These are phyloP conservation scores for Drosophila anceps DNA, from an alignment of 2,888 invertebrate genomes.

Conservation along the genomic window DNA sequence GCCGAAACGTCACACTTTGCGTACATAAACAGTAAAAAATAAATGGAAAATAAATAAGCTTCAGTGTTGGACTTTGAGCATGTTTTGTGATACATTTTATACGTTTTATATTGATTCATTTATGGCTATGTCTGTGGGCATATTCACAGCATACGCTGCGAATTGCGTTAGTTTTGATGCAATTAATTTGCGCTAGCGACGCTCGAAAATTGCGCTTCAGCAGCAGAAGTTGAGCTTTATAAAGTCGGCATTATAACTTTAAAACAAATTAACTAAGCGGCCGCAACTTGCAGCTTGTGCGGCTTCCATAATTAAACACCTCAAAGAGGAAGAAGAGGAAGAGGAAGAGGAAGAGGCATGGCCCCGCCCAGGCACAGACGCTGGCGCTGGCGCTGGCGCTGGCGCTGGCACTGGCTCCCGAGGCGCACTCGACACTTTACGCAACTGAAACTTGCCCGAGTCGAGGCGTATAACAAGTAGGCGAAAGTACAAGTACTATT, in stretches of 20 bases:
- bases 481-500: slow-evolving; percentile 60
- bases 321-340: slow-evolving; percentile 25
- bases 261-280: slow-evolving; percentile 70
- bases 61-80: background rate
- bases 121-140: background rate
- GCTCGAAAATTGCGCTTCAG: slow-evolving; percentile 26
- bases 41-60: no score
- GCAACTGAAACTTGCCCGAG: slow-evolving; percentile 52
- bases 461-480: slow-evolving; percentile 53
- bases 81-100: background rate
- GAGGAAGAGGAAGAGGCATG: no score
- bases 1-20: no score
- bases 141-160: slow-evolving; percentile 24
- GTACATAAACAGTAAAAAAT: no score
- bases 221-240: slow-evolving; percentile 31
- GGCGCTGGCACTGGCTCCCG: background rate
- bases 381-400: background rate
- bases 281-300: slow-evolving; percentile 55
- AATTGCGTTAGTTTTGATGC: slow-evolving; percentile 21
- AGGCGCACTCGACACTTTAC: slow-evolving; percentile 47
- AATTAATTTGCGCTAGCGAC: slow-evolving; percentile 28
- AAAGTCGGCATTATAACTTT: slow-evolving; percentile 59
- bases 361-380: background rate
- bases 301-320: slow-evolving; percentile 66
- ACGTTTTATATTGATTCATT: background rate